These are phyloP conservation scores for Drosophila baimaii DNA, from an alignment of 1,140 invertebrate species.

Conservation along the genomic window DNA sequence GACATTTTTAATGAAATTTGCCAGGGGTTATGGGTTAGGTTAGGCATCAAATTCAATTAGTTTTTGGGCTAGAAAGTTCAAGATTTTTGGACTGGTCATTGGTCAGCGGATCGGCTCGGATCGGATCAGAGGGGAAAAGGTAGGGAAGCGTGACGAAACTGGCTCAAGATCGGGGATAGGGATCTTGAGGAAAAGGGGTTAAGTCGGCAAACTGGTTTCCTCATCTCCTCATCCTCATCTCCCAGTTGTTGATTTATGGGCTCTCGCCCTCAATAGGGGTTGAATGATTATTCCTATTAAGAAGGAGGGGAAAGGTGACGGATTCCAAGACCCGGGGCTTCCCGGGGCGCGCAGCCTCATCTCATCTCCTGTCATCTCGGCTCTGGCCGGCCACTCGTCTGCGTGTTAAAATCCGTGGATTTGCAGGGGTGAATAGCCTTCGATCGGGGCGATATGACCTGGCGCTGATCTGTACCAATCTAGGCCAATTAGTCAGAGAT, in stretches of 20 bases:
- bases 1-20: conserved; percentile 74
- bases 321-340: neutral
- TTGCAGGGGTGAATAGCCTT: conserved; percentile 1
- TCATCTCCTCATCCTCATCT: neutral
- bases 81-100: conserved; percentile 65
- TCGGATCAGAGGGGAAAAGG: conserved; percentile 13
- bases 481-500: conserved; percentile 36
- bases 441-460: conserved; percentile 12
- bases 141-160: conserved; percentile 29
- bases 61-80: conserved; percentile 73
- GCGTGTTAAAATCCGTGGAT: conserved; percentile 62
- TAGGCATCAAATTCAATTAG: conserved; percentile 68
- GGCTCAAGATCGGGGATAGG: conserved; percentile 2
- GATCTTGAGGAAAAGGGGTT: conserved; percentile 31
- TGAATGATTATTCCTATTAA: conserved; percentile 2
- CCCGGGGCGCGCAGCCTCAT: conserved; percentile 36
- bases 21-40: conserved; percentile 16
- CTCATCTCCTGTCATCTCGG: conserved; percentile 7
- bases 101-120: conserved; percentile 11
- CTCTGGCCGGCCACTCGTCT: conserved; percentile 28
- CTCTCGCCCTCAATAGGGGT: conserved; percentile 18
- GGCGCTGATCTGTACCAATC: conserved; percentile 1
- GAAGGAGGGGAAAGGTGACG: conserved; percentile 23
- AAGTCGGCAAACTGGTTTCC: conserved; percentile 70
- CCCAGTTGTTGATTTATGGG: conserved; percentile 68